A percentile compares a stretch with the other conserved stretches of the same genome.
These are phyloP conservation scores for Drosophila aff. DNA, from an alignment of 1,140 invertebrate species.

Conservation along the genomic window DNA sequence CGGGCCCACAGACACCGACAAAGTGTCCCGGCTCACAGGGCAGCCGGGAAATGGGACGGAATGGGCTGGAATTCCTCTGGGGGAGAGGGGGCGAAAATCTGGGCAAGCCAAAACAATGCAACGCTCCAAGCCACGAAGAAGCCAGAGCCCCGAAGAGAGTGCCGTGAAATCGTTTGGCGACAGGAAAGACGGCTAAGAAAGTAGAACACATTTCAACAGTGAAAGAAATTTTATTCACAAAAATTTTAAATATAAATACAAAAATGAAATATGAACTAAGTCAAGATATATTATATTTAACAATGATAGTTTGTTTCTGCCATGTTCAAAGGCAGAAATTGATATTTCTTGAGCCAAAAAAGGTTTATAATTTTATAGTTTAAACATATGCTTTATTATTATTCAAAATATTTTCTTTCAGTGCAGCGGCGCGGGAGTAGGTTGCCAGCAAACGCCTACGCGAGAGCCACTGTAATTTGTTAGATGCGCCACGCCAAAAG, in stretches of 20 bases:
- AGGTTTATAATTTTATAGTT: neutral
- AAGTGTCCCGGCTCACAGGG: slow-evolving; percentile 58
- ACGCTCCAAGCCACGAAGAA: slow-evolving; percentile 19
- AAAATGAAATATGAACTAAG: no score
- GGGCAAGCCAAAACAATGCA: slow-evolving; percentile 71
- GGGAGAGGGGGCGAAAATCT: slow-evolving; percentile 31
- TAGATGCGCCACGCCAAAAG: slow-evolving; percentile 41
- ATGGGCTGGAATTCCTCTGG: slow-evolving; percentile 24
- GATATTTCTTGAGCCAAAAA: neutral
- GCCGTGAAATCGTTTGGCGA: slow-evolving; percentile 59
- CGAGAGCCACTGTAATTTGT: slow-evolving; percentile 46
- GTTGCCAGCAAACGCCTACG: slow-evolving; percentile 20
- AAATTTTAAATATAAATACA: neutral
- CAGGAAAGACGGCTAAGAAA: slow-evolving; percentile 33
- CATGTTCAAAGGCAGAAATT: neutral
- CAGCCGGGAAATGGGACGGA: slow-evolving; percentile 25
- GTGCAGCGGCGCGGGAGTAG: slow-evolving; percentile 26
- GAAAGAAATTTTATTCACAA: neutral
- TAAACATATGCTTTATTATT: neutral
- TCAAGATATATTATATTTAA: no score
- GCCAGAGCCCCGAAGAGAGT: slow-evolving; percentile 16
- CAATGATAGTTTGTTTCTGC: no score
- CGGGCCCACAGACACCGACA: slow-evolving; percentile 58
- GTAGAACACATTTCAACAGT: slow-evolving; percentile 29
- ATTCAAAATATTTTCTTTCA: neutral